Conservation (phyloP, 2,888 invertebrate genomes). For the Noctua fimbriata region DNA sequence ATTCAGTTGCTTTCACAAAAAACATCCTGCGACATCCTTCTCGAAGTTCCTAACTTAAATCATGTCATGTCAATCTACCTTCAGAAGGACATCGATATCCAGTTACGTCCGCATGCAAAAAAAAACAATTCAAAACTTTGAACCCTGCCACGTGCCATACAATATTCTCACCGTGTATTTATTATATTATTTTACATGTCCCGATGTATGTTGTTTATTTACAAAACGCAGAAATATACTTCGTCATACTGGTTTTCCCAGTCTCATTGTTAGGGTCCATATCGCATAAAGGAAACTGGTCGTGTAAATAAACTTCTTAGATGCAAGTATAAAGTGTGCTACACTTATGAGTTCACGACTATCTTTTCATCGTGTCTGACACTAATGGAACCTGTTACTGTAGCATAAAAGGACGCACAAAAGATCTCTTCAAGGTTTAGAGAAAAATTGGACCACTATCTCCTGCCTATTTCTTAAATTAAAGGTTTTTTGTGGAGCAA, state of each 20-base stretch:
- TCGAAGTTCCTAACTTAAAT: not conserved
- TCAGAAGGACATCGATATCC: not conserved
- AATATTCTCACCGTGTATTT: not conserved
- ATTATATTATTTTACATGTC: not conserved
- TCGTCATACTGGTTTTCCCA: constrained; percentile 56
- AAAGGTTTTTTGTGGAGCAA: constrained; percentile 20
- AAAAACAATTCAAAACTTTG: not conserved
- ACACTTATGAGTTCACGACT: constrained; percentile 35
- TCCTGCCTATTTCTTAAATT: constrained; percentile 53
- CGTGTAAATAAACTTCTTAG: constrained; percentile 62
- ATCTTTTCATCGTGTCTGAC: constrained; percentile 68
- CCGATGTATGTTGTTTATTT: not conserved
- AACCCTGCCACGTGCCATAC: not conserved
- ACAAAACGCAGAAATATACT: constrained; percentile 42
- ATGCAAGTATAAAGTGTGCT: constrained; percentile 53
- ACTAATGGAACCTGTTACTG: constrained; percentile 73
- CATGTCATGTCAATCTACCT: not conserved
- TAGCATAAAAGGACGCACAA: constrained; percentile 69
- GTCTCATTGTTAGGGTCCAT: constrained; percentile 43
- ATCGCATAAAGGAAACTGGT: constrained; percentile 49
- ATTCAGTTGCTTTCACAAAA: not conserved
- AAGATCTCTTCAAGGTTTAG: constrained; percentile 61
- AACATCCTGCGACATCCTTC: not conserved
- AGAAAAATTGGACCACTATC: constrained; percentile 68
- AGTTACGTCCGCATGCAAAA: not conserved